Evolutionary conservation across 1,140 invertebrate species (phyloP).

Genomic region (Yoshiicerus persimilis): DNA sequence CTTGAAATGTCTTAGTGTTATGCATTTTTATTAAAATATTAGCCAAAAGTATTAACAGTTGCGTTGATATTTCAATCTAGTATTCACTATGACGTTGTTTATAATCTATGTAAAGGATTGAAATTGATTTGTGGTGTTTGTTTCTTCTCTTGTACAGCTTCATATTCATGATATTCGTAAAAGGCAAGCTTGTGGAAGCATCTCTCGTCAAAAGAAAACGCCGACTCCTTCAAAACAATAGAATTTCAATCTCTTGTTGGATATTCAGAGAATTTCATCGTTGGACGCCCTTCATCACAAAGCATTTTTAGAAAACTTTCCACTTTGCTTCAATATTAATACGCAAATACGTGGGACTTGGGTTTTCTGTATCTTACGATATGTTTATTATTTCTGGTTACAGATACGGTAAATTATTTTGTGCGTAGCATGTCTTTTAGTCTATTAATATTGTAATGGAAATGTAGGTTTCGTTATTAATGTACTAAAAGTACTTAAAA

Average conservation of each 20-base stretch:
- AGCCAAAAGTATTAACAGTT: background rate
- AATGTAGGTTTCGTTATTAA: no score
- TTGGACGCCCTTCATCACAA: background rate
- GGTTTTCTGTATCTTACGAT: background rate
- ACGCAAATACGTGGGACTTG: background rate
- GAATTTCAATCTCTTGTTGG: background rate
- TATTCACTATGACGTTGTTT: background rate
- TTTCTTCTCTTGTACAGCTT: constrained; percentile 1
- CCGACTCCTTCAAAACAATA: background rate
- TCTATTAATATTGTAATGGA: no score
- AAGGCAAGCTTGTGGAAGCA: background rate
- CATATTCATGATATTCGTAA: background rate
- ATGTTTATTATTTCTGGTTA: background rate
- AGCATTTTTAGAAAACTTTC: background rate
- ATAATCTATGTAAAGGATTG: background rate
- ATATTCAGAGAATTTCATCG: background rate
- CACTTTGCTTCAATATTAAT: background rate
- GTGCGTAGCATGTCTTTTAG: no score
- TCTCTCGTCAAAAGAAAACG: background rate
- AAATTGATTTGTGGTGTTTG: background rate
- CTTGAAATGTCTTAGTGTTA: background rate
- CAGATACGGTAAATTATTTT: no score
- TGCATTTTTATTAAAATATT: background rate
- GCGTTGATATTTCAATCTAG: background rate
- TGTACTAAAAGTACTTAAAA: no score